Base-by-base conservation (phyloP, 2,797 vertebrate genomes). In the Galagoides demidoff region DNA sequence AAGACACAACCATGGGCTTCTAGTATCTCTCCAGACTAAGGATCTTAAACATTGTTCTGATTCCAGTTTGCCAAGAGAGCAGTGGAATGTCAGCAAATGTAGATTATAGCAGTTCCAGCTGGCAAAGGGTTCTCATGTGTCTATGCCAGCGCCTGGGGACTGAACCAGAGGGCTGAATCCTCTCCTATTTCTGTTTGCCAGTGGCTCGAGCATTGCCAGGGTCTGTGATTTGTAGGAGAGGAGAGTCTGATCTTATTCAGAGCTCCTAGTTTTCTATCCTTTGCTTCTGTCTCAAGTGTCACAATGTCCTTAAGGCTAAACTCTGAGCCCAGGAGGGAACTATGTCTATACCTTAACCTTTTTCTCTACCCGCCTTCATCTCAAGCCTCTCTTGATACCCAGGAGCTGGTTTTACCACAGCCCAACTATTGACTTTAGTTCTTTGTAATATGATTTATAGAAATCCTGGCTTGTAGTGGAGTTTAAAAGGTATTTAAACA, bases 31-130 rank as follows among this genome's bases (percentile, higher is more conserved):
- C 92, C 45, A 94, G 52, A 93, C 84, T 90, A 27, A 82, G 37
- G 39, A 61, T 90, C 59, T 77, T 82, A 52, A 43, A 73, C 90
- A 79, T 68, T 73, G 63, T 84, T 92, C 93, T 77, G 52, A 81
- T 71, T 95, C 83, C 49, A 85, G 0, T 94, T 92, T 92, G 39
- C 89, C 74, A 73, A 85, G 57, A 95, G 45, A 97, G 45, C 71
- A 57, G 37, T 86, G 49, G 43, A n/a, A 29, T 66, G 1, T 76
- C 76, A 96, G 52, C 12, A 74, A 70, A 71, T 85, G 27, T 82
- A 23, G 59, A 85, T 86, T 76, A 89, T 90, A 55, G n/a, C 78
- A 31, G 52, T 68, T 95, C 84, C 86, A 90, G 45, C 64, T 85
- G 85, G 77, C 74, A 79, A 59, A 78, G 25, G 59, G 52, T 55